Percentiles rank a stretch among this genome's conserved stretches.
Conservation (phyloP, 2,888 invertebrate genomes). For the Cylindroiulus punctatus region DNA sequence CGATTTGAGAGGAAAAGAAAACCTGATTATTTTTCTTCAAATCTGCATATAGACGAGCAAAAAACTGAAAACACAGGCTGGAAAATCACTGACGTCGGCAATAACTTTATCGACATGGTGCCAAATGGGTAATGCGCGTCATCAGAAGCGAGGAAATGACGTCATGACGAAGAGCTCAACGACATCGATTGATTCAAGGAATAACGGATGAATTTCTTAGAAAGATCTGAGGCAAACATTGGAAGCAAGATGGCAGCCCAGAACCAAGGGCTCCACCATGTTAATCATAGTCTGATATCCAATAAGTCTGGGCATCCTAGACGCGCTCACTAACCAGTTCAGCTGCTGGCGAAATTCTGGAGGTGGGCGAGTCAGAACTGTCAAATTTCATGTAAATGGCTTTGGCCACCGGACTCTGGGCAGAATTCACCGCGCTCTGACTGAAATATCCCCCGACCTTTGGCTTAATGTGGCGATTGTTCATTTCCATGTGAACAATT, state of each 20-base stretch:
- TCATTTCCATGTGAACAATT: slow-evolving; percentile 92
- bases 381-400: slow-evolving; percentile 62
- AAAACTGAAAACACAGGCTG: not conserved
- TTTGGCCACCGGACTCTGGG: slow-evolving; percentile 61
- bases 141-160: slow-evolving; percentile 39
- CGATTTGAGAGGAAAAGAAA: not conserved
- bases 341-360: slow-evolving; percentile 62
- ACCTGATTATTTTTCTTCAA: not conserved
- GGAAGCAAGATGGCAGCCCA: slow-evolving; percentile 50
- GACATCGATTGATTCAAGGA: slow-evolving; percentile 21
- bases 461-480: slow-evolving; percentile 87
- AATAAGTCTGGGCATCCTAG: slow-evolving; percentile 57
- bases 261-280: slow-evolving; percentile 14
- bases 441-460: slow-evolving; percentile 84
- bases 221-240: slow-evolving; percentile 49
- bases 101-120: slow-evolving; percentile 9
- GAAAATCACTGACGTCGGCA: not conserved
- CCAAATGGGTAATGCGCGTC: not conserved
- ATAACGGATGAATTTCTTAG: slow-evolving; percentile 27
- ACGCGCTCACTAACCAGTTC: slow-evolving; percentile 62
- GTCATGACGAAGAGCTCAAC: slow-evolving; percentile 22
- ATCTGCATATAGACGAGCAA: not conserved
- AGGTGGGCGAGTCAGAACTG: slow-evolving; percentile 61
- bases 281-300: slow-evolving; percentile 44
- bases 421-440: slow-evolving; percentile 58